A percentile compares a stretch with the other conserved stretches of the same genome.
Conservation (phyloP, 2,888 invertebrate genomes). For the Pristionchus arcanus region DNA sequence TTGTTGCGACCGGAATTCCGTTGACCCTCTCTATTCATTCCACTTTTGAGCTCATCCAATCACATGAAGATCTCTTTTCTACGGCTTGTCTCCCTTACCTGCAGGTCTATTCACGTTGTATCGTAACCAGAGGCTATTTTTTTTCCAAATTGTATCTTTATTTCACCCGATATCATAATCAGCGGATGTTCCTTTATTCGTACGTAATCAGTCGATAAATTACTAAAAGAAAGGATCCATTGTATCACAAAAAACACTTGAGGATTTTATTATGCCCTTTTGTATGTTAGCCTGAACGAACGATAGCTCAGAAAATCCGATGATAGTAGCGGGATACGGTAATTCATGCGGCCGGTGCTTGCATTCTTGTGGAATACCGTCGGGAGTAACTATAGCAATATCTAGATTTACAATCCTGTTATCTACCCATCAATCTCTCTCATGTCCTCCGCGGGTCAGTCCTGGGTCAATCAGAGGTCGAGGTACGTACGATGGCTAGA, state of each 20-base stretch:
- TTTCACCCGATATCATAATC: neutral
- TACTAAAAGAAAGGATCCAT: neutral
- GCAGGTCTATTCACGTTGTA: conserved; percentile 15
- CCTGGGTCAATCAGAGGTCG: too few species aligned
- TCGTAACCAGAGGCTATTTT: neutral
- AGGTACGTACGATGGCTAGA: too few species aligned
- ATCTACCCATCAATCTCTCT: too few species aligned
- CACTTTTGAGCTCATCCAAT: neutral
- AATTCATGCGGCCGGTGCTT: too few species aligned
- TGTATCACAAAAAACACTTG: too few species aligned
- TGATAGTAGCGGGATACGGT: too few species aligned
- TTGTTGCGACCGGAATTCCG: neutral
- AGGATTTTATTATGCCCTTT: too few species aligned
- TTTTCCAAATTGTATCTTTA: neutral
- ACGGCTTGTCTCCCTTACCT: neutral
- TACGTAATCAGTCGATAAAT: neutral
- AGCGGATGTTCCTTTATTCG: neutral
- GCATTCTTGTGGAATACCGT: too few species aligned
- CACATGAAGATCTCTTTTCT: neutral
- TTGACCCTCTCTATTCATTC: neutral
- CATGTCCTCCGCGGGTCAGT: too few species aligned
- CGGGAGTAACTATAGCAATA: too few species aligned
- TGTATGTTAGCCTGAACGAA: too few species aligned
- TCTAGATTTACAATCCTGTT: neutral
- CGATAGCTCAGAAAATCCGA: too few species aligned